Base-by-base conservation (phyloP, 2,113 vertebrate species). In the Chloropsis cyanopogon region DNA sequence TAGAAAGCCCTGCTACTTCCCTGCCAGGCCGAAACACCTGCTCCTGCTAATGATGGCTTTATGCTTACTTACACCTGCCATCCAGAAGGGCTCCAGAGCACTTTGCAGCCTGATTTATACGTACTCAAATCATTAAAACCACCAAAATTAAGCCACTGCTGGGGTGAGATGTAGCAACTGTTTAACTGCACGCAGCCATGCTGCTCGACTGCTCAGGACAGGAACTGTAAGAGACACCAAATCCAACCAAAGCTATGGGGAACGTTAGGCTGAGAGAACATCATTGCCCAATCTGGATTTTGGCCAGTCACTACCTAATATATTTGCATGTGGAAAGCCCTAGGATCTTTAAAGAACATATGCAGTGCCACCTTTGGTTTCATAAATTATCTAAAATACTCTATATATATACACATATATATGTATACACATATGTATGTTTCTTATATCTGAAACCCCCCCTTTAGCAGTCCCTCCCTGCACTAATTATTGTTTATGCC, bases 401-500 rank as follows among this genome's bases (percentile, higher is more conserved):
- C 16, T 35, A 24, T 22, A n/a, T 31, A 18, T 22, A 56, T 57
- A n/a, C 23, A 23, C 8, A n/a, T 25, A 24, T 41, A 53, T 50
- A 70, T 6, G 57, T 10, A 69, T 4, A 66, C 1, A 61, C 4
- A 23, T 9, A 50, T 44, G 3, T 9, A 31, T 18, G 29, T 83
- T 96, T 95, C 85, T 88, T 88, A 6, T 47, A 77, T 83, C 88
- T 88, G 71, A 94, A 93, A 88, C 71, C 73, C 93, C 90, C 59
- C 44, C 73, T 86, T 88, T 37, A 87, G 80, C 52, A 89, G 91
- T 86, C 73, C 81, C 90, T 95, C 91, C 93, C 92, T 93, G 68
- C 42, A 93, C 78, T 96, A 97, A 97, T 97, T 97, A 95, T 60
- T 97, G 90, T 93, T 97, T 95, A 96, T 92, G 77, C 86, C 79